Conservation (phyloP, 2,113 vertebrate species). For the Sander lucioperca region DNA sequence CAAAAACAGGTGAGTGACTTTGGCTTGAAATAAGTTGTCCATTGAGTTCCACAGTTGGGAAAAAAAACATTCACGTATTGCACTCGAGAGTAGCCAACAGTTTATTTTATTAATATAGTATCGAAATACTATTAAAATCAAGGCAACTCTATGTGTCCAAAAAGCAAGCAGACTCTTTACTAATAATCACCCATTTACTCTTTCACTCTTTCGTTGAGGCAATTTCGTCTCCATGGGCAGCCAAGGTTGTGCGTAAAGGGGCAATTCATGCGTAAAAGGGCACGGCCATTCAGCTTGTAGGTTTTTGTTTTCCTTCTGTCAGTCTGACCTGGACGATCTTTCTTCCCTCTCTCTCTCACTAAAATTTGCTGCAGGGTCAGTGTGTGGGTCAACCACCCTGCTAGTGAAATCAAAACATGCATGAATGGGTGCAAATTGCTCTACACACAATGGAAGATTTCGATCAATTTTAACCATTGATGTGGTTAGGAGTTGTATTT, state of each 20-base stretch:
- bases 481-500: too few relatives aligned
- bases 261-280: conserved; percentile 67
- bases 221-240: conserved; percentile 9
- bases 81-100: neutral
- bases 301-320: conserved; percentile 38
- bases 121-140: neutral
- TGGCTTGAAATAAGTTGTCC: neutral
- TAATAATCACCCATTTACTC: neutral
- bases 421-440: conserved; percentile 40
- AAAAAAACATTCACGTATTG: neutral
- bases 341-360: conserved; percentile 5
- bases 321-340: conserved; percentile 13
- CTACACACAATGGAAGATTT: neutral
- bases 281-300: conserved; percentile 38
- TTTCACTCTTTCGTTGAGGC: neutral
- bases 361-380: conserved; percentile 57
- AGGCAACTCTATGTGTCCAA: neutral
- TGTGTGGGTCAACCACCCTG: conserved; percentile 38
- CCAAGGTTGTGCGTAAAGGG: conserved; percentile 52
- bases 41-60: neutral
- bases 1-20: conserved; percentile 94
- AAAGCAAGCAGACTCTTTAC: neutral
- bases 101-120: neutral
- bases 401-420: conserved; percentile 6
- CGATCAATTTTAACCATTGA: neutral